Conservation (phyloP, 2,113 vertebrate species). For the Nycticryphes semicollaris region DNA sequence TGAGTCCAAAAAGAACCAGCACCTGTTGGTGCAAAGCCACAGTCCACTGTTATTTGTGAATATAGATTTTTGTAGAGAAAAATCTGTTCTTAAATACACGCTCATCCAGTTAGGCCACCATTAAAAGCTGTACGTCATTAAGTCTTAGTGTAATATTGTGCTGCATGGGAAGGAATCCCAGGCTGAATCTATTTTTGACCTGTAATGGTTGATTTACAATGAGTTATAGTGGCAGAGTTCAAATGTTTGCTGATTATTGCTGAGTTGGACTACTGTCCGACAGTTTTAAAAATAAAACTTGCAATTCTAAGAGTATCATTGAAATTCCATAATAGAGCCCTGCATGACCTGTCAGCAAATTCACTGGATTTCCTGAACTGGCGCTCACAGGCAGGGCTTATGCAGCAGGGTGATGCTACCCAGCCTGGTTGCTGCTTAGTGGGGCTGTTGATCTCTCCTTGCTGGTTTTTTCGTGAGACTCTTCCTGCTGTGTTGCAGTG, state of each 20-base stretch:
- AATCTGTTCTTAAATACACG: not conserved
- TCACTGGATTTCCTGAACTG: not conserved
- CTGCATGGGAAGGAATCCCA: not conserved
- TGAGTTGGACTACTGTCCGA: not conserved
- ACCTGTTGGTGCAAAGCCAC: not conserved
- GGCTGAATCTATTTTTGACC: not conserved
- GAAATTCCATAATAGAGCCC: not conserved
- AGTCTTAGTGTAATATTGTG: not conserved
- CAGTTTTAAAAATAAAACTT: conserved; percentile 3
- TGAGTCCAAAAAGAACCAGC: not conserved
- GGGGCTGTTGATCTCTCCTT: not conserved
- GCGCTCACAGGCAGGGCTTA: rapidly evolving
- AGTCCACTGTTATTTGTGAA: not conserved
- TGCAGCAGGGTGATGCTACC: not conserved
- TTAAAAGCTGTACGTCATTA: not conserved
- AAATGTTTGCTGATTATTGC: not conserved
- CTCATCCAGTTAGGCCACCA: not conserved
- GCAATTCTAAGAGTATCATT: not conserved
- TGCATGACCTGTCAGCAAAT: not conserved
- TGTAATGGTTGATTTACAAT: not conserved
- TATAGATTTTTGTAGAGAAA: not conserved
- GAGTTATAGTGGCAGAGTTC: not conserved
- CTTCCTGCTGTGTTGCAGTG: not conserved
- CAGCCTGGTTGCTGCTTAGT: not conserved
- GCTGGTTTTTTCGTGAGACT: not conserved